Evolutionary conservation across 2,888 invertebrate species (phyloP), one percentile per base, ranked within the genome.

Genomic region (Taphrorychus bicolor): DNA sequence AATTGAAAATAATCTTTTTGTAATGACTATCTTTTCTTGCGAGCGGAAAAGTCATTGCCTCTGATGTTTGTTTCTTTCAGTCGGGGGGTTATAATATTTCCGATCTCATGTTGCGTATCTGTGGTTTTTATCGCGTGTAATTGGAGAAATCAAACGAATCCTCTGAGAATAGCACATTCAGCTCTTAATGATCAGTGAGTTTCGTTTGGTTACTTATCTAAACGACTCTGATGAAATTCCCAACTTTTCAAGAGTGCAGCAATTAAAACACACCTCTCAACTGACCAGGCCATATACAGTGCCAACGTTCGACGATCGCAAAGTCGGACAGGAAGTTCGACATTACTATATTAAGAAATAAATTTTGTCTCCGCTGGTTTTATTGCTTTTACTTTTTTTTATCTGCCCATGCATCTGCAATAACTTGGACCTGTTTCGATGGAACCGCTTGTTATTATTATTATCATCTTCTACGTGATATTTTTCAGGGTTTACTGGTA

Each of bases 401-500:
- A 16, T 21, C 16, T 17, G 24, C 14, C 53, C 16, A 48, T 65
- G 49, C 52, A 59, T 65, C 42, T 59, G 51, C 52, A 48, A 65
- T 59, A 52, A 24, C 53, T 65, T 21, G 59, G 40, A 58, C 65
- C 65, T 19, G 59, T 59, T 53, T 53, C 14, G 22, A 32, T 32
- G 32, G 3, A 32, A 7, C 3, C 32, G 11, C 11, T 11, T 3
- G 11, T 32, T 32, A 32, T 9, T 32, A 32, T 32, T 1, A n/a
- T n/a, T 32, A 32, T 32, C 9, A 2, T 3, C 32, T 32, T 1
- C 11, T 32, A 32, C 32, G 3, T 9, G 3, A 32, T 1, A 7
- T 19, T 63, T 78, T 78, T 0, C 83, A 92, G 93, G 93, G 73
- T 95, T 93, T 77, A 93, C 93, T 3, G 95, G 95, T 2, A 93